phyloP scores from a whole-genome alignment of 2,888 invertebrate genomes.

The Geotrupes spiniger region DNA sequence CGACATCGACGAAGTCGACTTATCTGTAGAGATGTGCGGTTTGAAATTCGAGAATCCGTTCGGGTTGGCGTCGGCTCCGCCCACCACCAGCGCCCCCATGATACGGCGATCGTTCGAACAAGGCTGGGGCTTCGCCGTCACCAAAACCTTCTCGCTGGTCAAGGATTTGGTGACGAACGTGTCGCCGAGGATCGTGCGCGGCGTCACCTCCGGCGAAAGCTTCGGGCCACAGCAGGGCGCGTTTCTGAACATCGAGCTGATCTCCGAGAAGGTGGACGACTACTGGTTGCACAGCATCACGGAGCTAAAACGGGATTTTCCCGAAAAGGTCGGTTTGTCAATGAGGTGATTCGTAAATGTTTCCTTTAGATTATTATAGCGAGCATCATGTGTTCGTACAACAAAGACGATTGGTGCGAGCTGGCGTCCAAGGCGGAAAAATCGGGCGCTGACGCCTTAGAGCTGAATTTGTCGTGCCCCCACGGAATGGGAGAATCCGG shows the following conservation, averaged over 20 bases:
- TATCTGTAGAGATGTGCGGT: slow-evolving; percentile 91
- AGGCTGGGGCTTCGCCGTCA: slow-evolving; percentile 97
- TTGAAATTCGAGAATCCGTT: slow-evolving; percentile 95
- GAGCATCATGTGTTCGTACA: slow-evolving; percentile 92
- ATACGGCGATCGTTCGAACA: slow-evolving; percentile 91
- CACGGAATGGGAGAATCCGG: slow-evolving; percentile 99
- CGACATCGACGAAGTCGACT: slow-evolving; percentile 89
- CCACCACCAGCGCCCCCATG: slow-evolving; percentile 93
- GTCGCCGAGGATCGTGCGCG: slow-evolving; percentile 93
- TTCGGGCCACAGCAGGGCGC: slow-evolving; percentile 96
- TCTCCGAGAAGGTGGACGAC: slow-evolving; percentile 91
- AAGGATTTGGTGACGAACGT: slow-evolving; percentile 97
- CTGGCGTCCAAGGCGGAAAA: slow-evolving; percentile 73
- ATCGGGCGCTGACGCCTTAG: slow-evolving; percentile 91
- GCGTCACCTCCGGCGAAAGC: slow-evolving; percentile 85
- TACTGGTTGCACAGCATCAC: slow-evolving; percentile 90
- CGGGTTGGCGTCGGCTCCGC: slow-evolving; percentile 95
- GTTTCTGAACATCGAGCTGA: slow-evolving; percentile 96
- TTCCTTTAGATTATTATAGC: slow-evolving; percentile 76
- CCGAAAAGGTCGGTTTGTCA: slow-evolving; percentile 64
- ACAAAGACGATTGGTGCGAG: slow-evolving; percentile 83
- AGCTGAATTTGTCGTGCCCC: slow-evolving; percentile 95
- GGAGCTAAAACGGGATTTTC: slow-evolving; percentile 91
- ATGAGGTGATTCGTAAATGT: slow-evolving; percentile 6
- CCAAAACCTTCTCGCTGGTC: slow-evolving; percentile 93